A percentile compares a stretch with the other conserved stretches of the same genome.
phyloP scores from a whole-genome alignment of 2,113 vertebrate genomes.

The Plotosus lineatus region DNA sequence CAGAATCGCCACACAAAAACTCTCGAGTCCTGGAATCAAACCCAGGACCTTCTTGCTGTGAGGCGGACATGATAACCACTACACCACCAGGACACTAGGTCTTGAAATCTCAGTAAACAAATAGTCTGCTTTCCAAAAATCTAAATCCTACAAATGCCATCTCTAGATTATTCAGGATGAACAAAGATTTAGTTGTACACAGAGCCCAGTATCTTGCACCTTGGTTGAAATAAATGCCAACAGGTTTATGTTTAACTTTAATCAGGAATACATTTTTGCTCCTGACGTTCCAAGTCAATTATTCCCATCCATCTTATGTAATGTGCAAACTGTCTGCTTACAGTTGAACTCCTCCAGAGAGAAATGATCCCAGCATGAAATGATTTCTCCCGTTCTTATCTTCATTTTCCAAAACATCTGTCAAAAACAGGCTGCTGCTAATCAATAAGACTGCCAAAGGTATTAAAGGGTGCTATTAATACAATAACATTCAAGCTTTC shows the following conservation, averaged over 20 bases:
- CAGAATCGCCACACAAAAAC: too few relatives aligned
- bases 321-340: background rate
- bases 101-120: background rate
- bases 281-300: background rate
- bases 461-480: conserved; percentile 4
- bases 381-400: background rate
- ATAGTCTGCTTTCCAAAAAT: background rate
- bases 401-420: conserved; percentile 7
- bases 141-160: background rate
- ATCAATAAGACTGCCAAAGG: conserved; percentile 3
- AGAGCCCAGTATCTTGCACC: background rate
- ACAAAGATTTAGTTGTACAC: too few relatives aligned
- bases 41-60: too few relatives aligned
- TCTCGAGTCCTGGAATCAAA: too few relatives aligned
- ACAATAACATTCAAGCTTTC: background rate
- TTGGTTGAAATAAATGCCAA: background rate
- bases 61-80: too few relatives aligned
- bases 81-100: too few relatives aligned
- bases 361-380: background rate
- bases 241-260: background rate
- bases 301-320: background rate
- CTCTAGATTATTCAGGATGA: background rate
- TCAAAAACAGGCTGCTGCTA: background rate
- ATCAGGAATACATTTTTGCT: background rate
- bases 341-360: background rate